Evolutionary conservation across 2,888 invertebrate genomes (phyloP), one percentile per base, ranked within the genome.

Genomic region (Scaptomyza polygonia): DNA sequence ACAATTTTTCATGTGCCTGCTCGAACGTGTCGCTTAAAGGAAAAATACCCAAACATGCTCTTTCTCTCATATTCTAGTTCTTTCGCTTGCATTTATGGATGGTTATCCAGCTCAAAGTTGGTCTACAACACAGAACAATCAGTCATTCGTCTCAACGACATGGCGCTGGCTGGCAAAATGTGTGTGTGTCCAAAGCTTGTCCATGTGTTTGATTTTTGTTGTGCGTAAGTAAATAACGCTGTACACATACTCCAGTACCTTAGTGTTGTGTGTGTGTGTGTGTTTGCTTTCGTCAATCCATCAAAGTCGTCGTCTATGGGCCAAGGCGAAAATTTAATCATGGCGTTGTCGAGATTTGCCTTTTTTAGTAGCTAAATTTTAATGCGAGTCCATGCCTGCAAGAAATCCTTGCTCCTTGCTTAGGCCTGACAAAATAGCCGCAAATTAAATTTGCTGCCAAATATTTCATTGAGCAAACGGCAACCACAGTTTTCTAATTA

Each of bases 1-100:
- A 80, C 82, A 73, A 82, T 82, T 88, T 82, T 88, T 82, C 82
- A 82, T 82, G 66, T 86, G 86, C 65, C 73, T 52, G 55, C 68
- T 69, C 76, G 68, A 86, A 88, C 82, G 86, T 82, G 86, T 83
- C 88, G 82, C 69, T 58, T 44, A 61, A 53, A 44, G 9, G n/a
- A 56, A 42, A 45, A n/a, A n/a, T n/a, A n/a, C n/a, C n/a, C n/a
- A n/a, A n/a, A n/a, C n/a, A n/a, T n/a, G n/a, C n/a, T n/a, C n/a
- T n/a, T n/a, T 21, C 12, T 6, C 9, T 0, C 27, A 1, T 21
- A 8, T 25, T 45, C 39, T 9, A 36, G 36, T 9, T 39, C 9
- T 25, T 14, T n/a, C 12, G 42, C 65, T 65, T 73, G 73, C 78
- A 73, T 74, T 74, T 77, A 74, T 74, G 78, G 55, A 58, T 77